Evolutionary conservation across 2,113 vertebrate genomes (phyloP), one percentile per base, ranked within the genome.

Genomic region (Sinocyclocheilus maitianheensis): DNA sequence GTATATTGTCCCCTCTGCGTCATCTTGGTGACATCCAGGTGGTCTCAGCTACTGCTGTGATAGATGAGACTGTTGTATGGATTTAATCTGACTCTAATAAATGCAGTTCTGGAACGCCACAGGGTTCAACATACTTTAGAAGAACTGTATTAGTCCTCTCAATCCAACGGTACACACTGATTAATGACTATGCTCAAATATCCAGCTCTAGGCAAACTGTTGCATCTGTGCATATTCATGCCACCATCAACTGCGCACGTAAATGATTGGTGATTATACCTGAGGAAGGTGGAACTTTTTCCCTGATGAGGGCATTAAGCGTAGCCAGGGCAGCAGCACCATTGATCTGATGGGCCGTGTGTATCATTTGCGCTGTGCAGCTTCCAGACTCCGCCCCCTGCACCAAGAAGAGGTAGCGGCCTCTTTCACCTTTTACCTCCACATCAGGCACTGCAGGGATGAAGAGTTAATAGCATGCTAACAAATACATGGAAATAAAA

Each of bases 281-380:
- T 93, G 93, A 90, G 55, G 85, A 85, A 60, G 91, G 84, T 14
- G 87, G 24, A 58, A 81, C 77, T 48, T 90, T 93, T 81, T 91
- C 88, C 84, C 90, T 95, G 37, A 97, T 91, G 58, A 94, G 92
- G 48, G 93, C 94, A 7, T 94, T 94, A 87, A 96, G 75, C 10
- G 95, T 92, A 88, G 92, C 94, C 90, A 98, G 93, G 67, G 94
- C 91, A 82, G 96, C 96, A 0, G 90, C 92, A 51, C 97, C 98
- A 84, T 98, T 99, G 89, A 98, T 95, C 92, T 99, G 98, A 91
- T 85, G 95, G 85, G 96, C 95, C 4, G 97, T 96, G 92, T 96
- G 93, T 86, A 99, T 91, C 93, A 99, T 86, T 2, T 94, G 96
- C 88, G 95, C 97, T 90, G 91, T 95, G 91, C 97, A 98, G 22